These are phyloP conservation scores for Nymphicus hollandicus DNA, from an alignment of 2,113 vertebrate species.

Conservation along the genomic window DNA sequence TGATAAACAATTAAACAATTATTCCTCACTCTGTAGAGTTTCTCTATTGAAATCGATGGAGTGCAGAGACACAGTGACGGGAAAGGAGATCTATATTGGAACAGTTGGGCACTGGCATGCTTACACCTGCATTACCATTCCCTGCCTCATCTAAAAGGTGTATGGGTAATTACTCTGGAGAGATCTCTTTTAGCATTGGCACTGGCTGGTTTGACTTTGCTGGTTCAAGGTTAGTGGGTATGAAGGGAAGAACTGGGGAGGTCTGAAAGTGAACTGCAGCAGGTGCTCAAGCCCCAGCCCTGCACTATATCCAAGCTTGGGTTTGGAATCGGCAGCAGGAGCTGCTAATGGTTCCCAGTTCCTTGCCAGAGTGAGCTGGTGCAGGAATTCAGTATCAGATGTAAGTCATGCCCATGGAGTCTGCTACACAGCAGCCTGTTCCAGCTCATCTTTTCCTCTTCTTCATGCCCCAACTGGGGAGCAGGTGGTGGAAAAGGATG, in stretches of 20 bases:
- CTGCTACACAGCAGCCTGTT: background rate
- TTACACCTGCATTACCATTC: background rate
- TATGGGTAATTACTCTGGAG: background rate
- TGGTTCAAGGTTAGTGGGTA: background rate
- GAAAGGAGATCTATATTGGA: background rate
- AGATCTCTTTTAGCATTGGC: background rate
- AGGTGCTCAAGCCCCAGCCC: background rate
- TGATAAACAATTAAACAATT: slow-evolving; percentile 82
- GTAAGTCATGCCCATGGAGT: background rate
- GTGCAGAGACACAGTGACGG: background rate
- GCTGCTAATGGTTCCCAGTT: background rate
- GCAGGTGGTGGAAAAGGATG: background rate
- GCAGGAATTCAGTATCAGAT: background rate
- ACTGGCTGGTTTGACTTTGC: background rate
- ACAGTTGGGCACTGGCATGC: background rate
- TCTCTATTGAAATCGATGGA: slow-evolving; percentile 67
- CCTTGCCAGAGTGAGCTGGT: background rate
- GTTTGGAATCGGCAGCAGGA: background rate
- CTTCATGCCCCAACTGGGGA: background rate
- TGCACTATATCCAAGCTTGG: background rate
- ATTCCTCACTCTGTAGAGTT: slow-evolving; percentile 72
- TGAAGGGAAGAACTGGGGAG: background rate
- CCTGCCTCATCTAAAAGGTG: background rate
- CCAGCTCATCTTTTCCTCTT: background rate
- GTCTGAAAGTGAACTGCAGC: background rate